Evolutionary conservation across 2,888 invertebrate species (phyloP).

Genomic region (Acanthosepion lycidas): DNA sequence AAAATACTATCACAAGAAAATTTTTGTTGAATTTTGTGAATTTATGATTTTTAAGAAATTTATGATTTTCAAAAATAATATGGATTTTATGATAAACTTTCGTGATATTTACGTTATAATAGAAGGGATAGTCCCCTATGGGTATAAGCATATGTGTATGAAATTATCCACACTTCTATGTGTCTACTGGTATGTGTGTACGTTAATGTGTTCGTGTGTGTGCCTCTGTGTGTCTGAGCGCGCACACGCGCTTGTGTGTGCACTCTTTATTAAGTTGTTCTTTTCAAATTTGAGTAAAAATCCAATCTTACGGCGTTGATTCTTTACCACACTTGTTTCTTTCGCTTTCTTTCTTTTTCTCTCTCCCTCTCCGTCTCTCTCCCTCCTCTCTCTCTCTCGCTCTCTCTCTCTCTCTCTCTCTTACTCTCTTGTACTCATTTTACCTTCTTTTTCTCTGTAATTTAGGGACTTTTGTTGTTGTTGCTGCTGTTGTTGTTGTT

Average conservation of each 20-base stretch:
- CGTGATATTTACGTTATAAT: not conserved
- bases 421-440: not conserved
- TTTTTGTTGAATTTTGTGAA: too few relatives aligned
- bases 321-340: not conserved
- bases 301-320: not conserved
- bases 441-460: not conserved
- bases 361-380: not conserved
- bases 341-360: not conserved
- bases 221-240: not conserved
- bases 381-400: not conserved
- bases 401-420: not conserved
- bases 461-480: not conserved
- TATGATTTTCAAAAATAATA: too few relatives aligned
- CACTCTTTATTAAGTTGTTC: not conserved
- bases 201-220: not conserved
- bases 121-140: not conserved
- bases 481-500: not conserved
- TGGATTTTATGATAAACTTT: too few relatives aligned
- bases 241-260: not conserved
- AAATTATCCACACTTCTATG: not conserved
- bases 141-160: not conserved
- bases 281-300: not conserved
- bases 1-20: too few relatives aligned
- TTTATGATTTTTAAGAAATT: too few relatives aligned
- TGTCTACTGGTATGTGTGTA: not conserved